Base-by-base conservation (phyloP, 2,888 invertebrate genomes). In the Dryocosmus kuriphilus region DNA sequence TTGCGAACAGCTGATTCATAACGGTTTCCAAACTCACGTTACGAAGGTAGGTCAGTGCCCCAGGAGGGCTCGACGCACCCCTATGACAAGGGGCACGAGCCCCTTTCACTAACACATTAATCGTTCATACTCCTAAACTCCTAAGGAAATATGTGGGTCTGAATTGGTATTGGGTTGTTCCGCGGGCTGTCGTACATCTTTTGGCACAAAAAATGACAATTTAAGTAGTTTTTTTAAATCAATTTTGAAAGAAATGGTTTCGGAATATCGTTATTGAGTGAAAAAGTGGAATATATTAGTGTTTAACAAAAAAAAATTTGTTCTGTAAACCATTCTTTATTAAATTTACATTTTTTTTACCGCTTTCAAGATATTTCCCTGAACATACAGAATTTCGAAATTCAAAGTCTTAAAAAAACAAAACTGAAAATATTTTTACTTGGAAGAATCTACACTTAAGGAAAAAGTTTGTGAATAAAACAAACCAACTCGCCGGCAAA, bases 31-130 rank as follows among this genome's bases (percentile, higher is more conserved):
- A 71, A 79, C 79, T 81, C 71, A 65, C 75, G 77, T 83, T 81
- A 85, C 86, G 86, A 71, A 88, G 90, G 88, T 90, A 90, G 90
- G 90, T 90, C 90, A 90, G 90, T 90, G 90, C 90, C 89, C 89
- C 86, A 86, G 85, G 86, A 86, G 83, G 81, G 76, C 77, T 51
- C 77, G 77, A 76, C 71, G 81, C 80, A 83, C 81, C 82, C 83
- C 81, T 82, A 79, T 81, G 81, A 79, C 67, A 30, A 19, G 46
- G 67, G 51, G 67, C 65, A 38, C 75, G 35, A 65, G 65, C 55
- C 74, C 67, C 77, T 32, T 27, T 46, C 46, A 71, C 67, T 41
- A 71, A 71, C 30, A 46, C 67, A 71, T 30, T 41, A 71, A 74
- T 74, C 27, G 32, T 63, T 61, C 57, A 30, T 41, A 27, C 65